phyloP scores from a whole-genome alignment of 2,888 invertebrate species.

The Philopedon plagiatum region DNA sequence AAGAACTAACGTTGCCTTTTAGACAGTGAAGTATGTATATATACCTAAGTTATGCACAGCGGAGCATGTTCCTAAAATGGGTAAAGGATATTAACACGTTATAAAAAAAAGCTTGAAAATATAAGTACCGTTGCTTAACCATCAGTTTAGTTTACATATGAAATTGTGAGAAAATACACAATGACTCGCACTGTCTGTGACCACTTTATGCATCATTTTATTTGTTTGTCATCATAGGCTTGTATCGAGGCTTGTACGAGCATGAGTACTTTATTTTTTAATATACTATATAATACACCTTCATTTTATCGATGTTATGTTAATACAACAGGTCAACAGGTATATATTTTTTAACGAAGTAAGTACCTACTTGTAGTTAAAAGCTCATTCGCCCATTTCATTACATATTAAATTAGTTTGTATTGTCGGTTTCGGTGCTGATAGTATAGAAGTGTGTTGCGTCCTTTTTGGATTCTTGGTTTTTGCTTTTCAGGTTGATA shows the following conservation, averaged over 20 bases:
- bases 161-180: slow-evolving; percentile 20
- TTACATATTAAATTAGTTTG: too few species aligned
- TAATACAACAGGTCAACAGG: too few species aligned
- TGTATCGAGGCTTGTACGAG: background rate
- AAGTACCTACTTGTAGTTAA: too few species aligned
- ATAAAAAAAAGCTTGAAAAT: background rate
- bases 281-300: too few species aligned
- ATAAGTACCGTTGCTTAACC: slow-evolving; percentile 9
- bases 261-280: too few species aligned
- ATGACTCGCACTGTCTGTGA: background rate
- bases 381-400: too few species aligned
- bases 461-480: too few species aligned
- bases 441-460: too few species aligned
- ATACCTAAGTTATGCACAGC: background rate
- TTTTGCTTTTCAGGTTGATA: too few species aligned
- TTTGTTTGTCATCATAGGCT: background rate
- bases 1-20: background rate
- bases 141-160: slow-evolving; percentile 11
- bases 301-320: too few species aligned
- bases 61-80: background rate
- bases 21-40: background rate
- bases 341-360: too few species aligned
- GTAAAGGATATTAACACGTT: slow-evolving; percentile 10
- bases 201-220: background rate
- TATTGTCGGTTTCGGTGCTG: too few species aligned